Evolutionary conservation across 2,113 vertebrate genomes (phyloP).

Genomic region (Elaphurus davidianus): DNA sequence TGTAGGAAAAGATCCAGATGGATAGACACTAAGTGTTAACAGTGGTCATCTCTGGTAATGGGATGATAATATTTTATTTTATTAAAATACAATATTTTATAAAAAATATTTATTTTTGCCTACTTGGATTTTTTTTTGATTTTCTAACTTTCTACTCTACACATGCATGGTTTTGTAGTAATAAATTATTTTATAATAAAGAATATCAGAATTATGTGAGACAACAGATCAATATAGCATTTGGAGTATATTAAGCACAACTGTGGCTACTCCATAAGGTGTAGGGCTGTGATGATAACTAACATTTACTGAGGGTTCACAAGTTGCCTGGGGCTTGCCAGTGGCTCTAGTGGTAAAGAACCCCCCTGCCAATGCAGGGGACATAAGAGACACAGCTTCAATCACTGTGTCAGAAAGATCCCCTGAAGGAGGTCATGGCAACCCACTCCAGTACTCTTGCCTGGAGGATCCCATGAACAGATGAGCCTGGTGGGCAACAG

Average conservation of each 20-base stretch:
- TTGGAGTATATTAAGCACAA: neutral
- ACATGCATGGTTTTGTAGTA: neutral
- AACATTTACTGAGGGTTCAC: neutral
- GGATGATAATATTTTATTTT: neutral
- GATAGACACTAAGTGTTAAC: neutral
- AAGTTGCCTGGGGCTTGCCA: neutral
- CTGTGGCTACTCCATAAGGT: neutral
- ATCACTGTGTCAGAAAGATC: neutral
- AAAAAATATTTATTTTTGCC: neutral
- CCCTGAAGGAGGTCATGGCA: neutral
- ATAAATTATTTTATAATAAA: neutral
- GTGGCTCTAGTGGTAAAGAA: neutral
- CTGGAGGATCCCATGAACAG: neutral
- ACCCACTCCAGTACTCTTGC: neutral
- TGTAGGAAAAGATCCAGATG: neutral
- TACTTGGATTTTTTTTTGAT: neutral
- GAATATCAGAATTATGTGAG: neutral
- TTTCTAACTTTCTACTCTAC: neutral
- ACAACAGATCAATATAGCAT: neutral
- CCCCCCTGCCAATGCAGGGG: accelerated
- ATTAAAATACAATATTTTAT: neutral
- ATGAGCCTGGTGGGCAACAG: neutral
- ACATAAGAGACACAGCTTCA: neutral
- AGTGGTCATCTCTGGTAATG: neutral
- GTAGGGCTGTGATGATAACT: neutral